phyloP scores from a whole-genome alignment of 2,888 invertebrate genomes.

The Bibio marci region DNA sequence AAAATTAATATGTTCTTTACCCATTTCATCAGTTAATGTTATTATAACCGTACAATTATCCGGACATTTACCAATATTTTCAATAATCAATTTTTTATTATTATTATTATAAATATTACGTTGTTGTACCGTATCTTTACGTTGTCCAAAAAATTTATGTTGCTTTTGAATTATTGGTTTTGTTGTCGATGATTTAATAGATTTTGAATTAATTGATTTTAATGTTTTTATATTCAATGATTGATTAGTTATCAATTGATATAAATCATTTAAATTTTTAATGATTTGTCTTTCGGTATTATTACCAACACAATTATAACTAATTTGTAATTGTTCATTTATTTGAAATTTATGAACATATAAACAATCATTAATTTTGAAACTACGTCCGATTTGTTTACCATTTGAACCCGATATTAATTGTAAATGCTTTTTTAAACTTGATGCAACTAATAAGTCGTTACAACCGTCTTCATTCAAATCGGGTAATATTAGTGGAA shows the following conservation, averaged over 20 bases:
- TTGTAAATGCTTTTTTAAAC: conserved; percentile 33
- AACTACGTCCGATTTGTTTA: conserved; percentile 43
- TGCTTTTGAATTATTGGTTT: too few species aligned
- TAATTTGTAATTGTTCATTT: conserved; percentile 32
- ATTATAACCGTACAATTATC: conserved; percentile 44
- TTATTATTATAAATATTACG: conserved; percentile 40
- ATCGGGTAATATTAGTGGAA: conserved; percentile 55
- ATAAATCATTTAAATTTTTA: conserved; percentile 29
- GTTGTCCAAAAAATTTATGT: conserved; percentile 36
- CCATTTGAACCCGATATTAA: conserved; percentile 56
- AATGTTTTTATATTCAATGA: conserved; percentile 6
- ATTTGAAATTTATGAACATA: conserved; percentile 38
- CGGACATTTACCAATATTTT: conserved; percentile 56
- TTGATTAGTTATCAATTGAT: conserved; percentile 26
- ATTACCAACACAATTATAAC: conserved; percentile 41
- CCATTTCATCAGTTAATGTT: conserved; percentile 37
- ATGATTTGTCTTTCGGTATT: conserved; percentile 36
- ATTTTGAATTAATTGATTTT: background rate
- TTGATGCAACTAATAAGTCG: conserved; percentile 30
- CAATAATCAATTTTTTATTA: conserved; percentile 45
- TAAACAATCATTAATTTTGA: conserved; percentile 39
- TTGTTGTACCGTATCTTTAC: conserved; percentile 37
- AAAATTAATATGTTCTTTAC: conserved; percentile 35
- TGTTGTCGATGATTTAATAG: too few species aligned
- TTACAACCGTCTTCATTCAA: conserved; percentile 46